Conservation (phyloP, 2,797 vertebrate species). For the Xiphophorus birchmanni region DNA sequence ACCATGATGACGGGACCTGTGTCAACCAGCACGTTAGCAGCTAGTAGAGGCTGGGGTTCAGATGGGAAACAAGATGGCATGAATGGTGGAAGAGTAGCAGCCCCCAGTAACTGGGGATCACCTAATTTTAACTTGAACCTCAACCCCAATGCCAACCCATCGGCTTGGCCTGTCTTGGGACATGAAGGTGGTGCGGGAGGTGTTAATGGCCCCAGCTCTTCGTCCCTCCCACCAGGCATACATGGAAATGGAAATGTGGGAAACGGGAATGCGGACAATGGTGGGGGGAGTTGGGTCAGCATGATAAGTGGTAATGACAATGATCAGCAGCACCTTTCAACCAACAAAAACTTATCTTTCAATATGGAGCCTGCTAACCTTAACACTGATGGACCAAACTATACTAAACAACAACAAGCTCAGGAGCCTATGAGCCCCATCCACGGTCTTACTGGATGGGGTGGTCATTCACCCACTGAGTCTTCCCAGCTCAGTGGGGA, state of each 20-base stretch:
- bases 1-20: conserved; percentile 88
- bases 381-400: conserved; percentile 98
- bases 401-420: conserved; percentile 85
- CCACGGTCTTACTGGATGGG: conserved; percentile 94
- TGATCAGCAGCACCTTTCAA: conserved; percentile 87
- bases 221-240: conserved; percentile 66
- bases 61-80: conserved; percentile 90
- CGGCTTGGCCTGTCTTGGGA: conserved; percentile 95
- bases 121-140: conserved; percentile 97
- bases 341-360: conserved; percentile 91
- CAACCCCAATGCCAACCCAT: conserved; percentile 95
- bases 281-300: conserved; percentile 88
- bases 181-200: conserved; percentile 87
- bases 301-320: conserved; percentile 82
- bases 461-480: conserved; percentile 89
- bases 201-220: conserved; percentile 80
- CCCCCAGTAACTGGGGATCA: conserved; percentile 74
- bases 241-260: conserved; percentile 78
- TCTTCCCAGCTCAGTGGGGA: conserved; percentile 92
- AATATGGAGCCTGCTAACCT: conserved; percentile 95
- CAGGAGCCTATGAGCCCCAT: conserved; percentile 85
- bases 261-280: conserved; percentile 77
- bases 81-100: conserved; percentile 61
- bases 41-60: conserved; percentile 84
- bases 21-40: conserved; percentile 77